Percentiles rank a stretch among this genome's conserved stretches.
Evolutionary conservation across 2,888 invertebrate species (phyloP).

Genomic region (Ormia ochracea): DNA sequence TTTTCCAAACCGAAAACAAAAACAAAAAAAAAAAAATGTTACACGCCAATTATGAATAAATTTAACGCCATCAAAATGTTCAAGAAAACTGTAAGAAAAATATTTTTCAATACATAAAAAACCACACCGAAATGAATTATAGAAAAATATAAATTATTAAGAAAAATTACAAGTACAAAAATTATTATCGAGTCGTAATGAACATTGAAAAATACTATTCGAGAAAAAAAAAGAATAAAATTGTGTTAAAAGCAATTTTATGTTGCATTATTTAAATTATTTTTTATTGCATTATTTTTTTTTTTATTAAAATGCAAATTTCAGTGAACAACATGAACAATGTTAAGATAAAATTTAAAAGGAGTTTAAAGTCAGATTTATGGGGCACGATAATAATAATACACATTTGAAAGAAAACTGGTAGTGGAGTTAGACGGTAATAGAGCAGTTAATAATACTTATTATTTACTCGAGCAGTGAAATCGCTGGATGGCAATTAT

Average conservation of each 20-base stretch:
- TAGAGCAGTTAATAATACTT: constrained; percentile 29
- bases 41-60: constrained; percentile 62
- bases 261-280: constrained; percentile 61
- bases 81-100: constrained; percentile 18
- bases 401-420: background rate
- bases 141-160: constrained; percentile 61
- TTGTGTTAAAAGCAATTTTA: constrained; percentile 61
- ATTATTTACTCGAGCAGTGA: background rate
- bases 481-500: constrained; percentile 5
- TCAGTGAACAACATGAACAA: constrained; percentile 55
- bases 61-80: constrained; percentile 60
- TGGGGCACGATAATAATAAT: constrained; percentile 50
- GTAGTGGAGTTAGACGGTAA: constrained; percentile 1
- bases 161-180: constrained; percentile 30
- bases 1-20: background rate
- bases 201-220: background rate
- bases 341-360: constrained; percentile 55
- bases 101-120: constrained; percentile 25
- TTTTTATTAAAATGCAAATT: constrained; percentile 56
- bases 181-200: constrained; percentile 28
- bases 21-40: constrained; percentile 40
- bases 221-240: constrained; percentile 4
- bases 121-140: constrained; percentile 56
- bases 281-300: background rate
- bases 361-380: constrained; percentile 57